phyloP scores from a whole-genome alignment of 2,797 vertebrate genomes.

The Rhynchonycteris naso region DNA sequence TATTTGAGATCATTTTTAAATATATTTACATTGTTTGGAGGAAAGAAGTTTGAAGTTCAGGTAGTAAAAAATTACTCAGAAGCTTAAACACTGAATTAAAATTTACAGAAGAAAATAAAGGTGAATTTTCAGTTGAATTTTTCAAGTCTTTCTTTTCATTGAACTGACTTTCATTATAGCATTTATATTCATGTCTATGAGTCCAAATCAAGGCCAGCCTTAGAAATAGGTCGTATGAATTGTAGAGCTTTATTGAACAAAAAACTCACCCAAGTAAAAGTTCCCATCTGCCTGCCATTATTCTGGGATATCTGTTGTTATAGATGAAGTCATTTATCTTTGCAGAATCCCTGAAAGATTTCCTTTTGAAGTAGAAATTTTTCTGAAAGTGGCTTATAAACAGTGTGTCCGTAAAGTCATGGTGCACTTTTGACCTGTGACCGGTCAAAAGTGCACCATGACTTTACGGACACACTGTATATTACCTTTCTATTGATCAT shows the following conservation, averaged over 20 bases:
- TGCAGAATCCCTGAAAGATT: neutral
- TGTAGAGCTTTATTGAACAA: neutral
- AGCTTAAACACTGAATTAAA: conserved; percentile 26
- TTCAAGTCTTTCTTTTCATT: neutral
- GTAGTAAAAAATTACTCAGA: neutral
- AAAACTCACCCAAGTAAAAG: neutral
- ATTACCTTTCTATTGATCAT: neutral
- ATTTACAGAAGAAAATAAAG: neutral
- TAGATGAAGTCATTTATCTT: neutral
- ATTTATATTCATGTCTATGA: neutral
- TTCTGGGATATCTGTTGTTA: neutral
- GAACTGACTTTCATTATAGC: neutral
- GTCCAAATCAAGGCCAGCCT: neutral
- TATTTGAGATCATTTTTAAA: conserved; percentile 18
- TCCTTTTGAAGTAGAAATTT: neutral
- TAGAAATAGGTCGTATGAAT: neutral
- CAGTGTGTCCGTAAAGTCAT: too few species aligned
- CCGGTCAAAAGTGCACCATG: too few species aligned
- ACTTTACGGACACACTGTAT: too few species aligned
- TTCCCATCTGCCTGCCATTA: neutral
- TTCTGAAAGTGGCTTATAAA: neutral
- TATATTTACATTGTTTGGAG: neutral
- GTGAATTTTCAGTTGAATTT: neutral
- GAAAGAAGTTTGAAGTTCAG: neutral
- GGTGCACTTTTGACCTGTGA: too few species aligned